A percentile compares a stretch with the other conserved stretches of the same genome.
These are phyloP conservation scores for Zenarchopterus dispar DNA, from an alignment of 2,797 vertebrate genomes.

Conservation along the genomic window DNA sequence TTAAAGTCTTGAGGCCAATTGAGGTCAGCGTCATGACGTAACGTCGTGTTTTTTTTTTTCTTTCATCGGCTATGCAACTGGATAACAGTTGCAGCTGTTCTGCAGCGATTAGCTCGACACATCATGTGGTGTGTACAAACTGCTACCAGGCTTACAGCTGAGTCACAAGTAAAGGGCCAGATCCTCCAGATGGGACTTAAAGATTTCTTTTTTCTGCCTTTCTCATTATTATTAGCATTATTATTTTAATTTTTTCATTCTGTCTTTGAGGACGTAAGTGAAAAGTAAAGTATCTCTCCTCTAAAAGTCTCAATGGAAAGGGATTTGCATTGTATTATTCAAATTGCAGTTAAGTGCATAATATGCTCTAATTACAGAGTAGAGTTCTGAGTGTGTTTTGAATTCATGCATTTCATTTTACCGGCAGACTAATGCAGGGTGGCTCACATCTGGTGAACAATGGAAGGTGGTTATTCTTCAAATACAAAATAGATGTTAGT, in stretches of 20 bases:
- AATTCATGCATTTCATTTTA: conserved; percentile 72
- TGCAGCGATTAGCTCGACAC: conserved; percentile 66
- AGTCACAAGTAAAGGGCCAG: conserved; percentile 61
- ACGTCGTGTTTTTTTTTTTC: conserved; percentile 14
- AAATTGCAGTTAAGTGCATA: conserved; percentile 77
- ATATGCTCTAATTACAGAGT: conserved; percentile 72
- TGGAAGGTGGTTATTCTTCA: conserved; percentile 49
- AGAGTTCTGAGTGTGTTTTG: conserved; percentile 66
- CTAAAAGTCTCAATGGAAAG: conserved; percentile 58
- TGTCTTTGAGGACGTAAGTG: conserved; percentile 37
- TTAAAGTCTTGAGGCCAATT: conserved; percentile 55
- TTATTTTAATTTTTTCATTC: conserved; percentile 7
- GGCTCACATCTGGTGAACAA: conserved; percentile 61
- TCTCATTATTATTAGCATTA: neutral
- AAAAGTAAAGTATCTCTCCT: conserved; percentile 59
- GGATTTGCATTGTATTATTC: conserved; percentile 78
- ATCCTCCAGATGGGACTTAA: conserved; percentile 54
- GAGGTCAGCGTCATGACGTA: conserved; percentile 60
- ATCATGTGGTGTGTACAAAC: conserved; percentile 67
- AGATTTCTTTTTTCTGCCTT: neutral
- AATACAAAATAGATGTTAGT: conserved; percentile 40
- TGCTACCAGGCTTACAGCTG: conserved; percentile 73
- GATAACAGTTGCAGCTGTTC: conserved; percentile 70
- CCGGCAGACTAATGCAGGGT: conserved; percentile 47
- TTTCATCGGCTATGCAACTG: conserved; percentile 52